Conservation (phyloP, 2,797 vertebrate genomes). For the Acrossocheilus fasciatus region DNA sequence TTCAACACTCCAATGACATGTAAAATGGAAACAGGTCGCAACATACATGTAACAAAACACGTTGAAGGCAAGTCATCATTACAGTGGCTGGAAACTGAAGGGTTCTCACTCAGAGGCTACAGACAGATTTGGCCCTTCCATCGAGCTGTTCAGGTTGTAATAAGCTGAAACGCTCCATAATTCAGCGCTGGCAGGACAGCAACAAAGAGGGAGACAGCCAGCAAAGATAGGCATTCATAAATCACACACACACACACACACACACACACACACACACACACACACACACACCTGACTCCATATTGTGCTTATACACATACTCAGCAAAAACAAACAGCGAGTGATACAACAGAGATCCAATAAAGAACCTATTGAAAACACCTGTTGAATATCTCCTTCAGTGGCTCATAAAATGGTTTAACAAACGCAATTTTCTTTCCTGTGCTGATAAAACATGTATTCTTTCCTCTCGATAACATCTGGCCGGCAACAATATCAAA, state of each 20-base stretch:
- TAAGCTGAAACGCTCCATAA: constrained; percentile 54
- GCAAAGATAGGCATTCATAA: constrained; percentile 46
- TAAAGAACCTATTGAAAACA: constrained; percentile 9
- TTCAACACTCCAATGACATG: not conserved
- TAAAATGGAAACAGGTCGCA: not conserved
- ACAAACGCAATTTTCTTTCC: not conserved
- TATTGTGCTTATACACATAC: not conserved
- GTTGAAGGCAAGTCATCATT: not conserved
- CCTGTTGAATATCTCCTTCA: not conserved
- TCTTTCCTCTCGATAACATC: not conserved
- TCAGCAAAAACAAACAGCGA: constrained; percentile 3
- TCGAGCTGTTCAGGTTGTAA: constrained; percentile 43
- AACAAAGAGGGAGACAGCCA: constrained; percentile 40
- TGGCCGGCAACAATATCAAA: not conserved
- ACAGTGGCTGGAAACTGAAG: not conserved
- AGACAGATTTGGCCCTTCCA: constrained; percentile 38
- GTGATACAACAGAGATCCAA: not conserved
- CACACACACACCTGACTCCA: not conserved
- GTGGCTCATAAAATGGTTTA: constrained; percentile 11
- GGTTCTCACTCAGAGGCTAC: not conserved
- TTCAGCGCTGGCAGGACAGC: constrained; percentile 45
- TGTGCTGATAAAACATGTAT: not conserved
- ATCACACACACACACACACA: constrained; percentile 34
- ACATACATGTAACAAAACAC: not conserved
- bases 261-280: too few relatives aligned